A percentile compares a stretch with the other conserved stretches of the same genome.
Evolutionary conservation across 23 tunicate genomes (phyloP).

Genomic region (Botrylloides violaceus): DNA sequence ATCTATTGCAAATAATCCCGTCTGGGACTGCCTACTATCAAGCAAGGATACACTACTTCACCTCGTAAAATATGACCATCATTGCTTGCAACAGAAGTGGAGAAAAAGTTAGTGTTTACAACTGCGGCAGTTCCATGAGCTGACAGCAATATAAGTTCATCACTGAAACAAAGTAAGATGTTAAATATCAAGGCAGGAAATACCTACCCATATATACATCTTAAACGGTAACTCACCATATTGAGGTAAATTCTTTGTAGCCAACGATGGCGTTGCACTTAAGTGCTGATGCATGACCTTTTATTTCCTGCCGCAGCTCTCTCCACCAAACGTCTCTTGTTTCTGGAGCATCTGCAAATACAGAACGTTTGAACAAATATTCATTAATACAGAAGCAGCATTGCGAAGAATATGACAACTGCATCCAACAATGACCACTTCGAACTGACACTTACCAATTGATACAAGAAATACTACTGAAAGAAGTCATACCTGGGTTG

Average conservation of each 20-base stretch:
- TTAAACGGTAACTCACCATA: too few species aligned
- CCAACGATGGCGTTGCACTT: constrained; percentile 80
- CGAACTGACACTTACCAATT: too few species aligned
- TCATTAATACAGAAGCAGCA: not conserved
- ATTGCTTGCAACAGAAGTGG: too few species aligned
- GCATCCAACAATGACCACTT: too few species aligned
- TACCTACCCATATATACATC: too few species aligned
- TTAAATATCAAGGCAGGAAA: not conserved
- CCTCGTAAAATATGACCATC: too few species aligned
- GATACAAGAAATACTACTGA: not conserved
- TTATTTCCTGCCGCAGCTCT: constrained; percentile 70
- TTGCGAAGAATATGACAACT: not conserved
- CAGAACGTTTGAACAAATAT: not conserved
- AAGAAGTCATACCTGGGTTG: constrained; percentile 29
- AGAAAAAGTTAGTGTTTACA: constrained; percentile 9
- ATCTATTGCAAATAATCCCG: too few species aligned
- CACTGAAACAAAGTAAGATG: constrained; percentile 30
- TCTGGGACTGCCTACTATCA: too few species aligned
- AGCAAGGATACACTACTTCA: too few species aligned
- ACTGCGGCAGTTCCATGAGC: constrained; percentile 87
- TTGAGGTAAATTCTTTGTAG: constrained; percentile 53
- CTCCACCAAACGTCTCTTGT: constrained; percentile 79
- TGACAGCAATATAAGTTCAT: constrained; percentile 64
- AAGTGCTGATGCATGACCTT: constrained; percentile 44
- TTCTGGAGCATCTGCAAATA: constrained; percentile 53